Conservation (phyloP, 1,140 invertebrate genomes). For the Bombus sibiricus region DNA sequence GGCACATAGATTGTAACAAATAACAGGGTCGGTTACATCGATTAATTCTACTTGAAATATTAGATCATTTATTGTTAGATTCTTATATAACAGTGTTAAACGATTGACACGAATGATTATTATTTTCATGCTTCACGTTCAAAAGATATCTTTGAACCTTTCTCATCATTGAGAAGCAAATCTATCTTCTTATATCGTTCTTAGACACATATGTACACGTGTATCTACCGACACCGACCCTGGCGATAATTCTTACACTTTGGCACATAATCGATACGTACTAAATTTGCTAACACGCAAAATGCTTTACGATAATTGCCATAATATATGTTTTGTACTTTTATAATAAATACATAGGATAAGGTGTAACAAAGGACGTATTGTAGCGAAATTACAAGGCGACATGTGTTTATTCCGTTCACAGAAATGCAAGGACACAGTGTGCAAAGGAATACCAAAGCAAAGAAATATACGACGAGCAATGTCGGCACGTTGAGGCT, state of each 20-base stretch:
- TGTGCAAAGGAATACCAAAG: conserved; percentile 81
- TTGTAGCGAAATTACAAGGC: conserved; percentile 51
- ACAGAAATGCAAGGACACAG: conserved; percentile 80
- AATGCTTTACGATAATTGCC: conserved; percentile 62
- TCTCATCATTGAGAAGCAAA: background rate
- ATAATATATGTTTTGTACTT: conserved; percentile 80
- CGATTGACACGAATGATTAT: background rate
- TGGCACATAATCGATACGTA: conserved; percentile 57
- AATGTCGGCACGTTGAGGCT: conserved; percentile 79
- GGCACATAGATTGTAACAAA: conserved; percentile 44
- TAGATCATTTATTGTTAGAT: background rate
- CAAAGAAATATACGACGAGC: conserved; percentile 79
- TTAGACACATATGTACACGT: background rate
- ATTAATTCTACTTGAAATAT: background rate
- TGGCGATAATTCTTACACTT: conserved; percentile 58
- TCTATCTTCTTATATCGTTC: conserved; percentile 11
- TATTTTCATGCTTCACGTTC: background rate
- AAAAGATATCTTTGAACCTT: background rate
- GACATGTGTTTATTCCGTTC: conserved; percentile 74
- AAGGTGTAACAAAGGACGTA: conserved; percentile 34
- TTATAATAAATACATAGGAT: conserved; percentile 75
- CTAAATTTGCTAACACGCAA: conserved; percentile 57
- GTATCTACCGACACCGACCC: conserved; percentile 34
- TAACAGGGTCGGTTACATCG: conserved; percentile 39
- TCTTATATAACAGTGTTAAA: background rate